Base-by-base conservation (phyloP, 2,888 invertebrate species). In the Caenorhabditis doughertyi region DNA sequence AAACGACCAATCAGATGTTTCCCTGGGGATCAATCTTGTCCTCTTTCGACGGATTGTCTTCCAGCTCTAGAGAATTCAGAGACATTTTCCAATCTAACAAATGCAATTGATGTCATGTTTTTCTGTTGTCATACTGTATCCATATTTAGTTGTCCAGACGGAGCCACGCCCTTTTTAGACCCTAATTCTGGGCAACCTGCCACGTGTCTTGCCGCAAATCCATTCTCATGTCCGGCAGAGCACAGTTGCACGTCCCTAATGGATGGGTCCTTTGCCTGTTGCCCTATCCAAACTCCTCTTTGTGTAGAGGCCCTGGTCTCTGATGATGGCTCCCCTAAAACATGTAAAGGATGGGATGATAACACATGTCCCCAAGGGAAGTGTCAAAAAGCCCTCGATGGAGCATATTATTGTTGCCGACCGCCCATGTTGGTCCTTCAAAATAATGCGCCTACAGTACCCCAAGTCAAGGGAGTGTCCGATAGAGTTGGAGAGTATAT, bases 91-190 rank as follows among this genome's bases (percentile, higher is more conserved):
- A 82, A 82, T 23, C 25, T 84, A 13, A 84, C 86, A 0, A 85
- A 86, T 27, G 83, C 86, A 39, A 84, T 86, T 18, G 86, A 86
- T 47, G 83, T 85, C 4, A 84, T 84, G 79, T 89, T 87, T 71
- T 88, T 84, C 73, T 89, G 88, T 51, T 89, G 88, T 68, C 86
- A 86, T 58, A 81, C 85, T n/a, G 87, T 88, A 0, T 80, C 85
- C 9, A 84, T 89, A 3, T 88, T 86, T 80, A 80, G 85, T 4
- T 89, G 88, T 42, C 71, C 84, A 4, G 85, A 84, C 44, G 88
- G 87, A 0, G n/a, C 68, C 9, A 79, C 71, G 3, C 81, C 86
- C 0, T 60, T 84, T 27, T 49, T 81, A 9, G 85, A 86, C 32
- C 74, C 73, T 2, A 64, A 62, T n/a, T 72, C 76, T 16, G 79